phyloP scores from a whole-genome alignment of 1,140 invertebrate species.

The Nymphalis io region DNA sequence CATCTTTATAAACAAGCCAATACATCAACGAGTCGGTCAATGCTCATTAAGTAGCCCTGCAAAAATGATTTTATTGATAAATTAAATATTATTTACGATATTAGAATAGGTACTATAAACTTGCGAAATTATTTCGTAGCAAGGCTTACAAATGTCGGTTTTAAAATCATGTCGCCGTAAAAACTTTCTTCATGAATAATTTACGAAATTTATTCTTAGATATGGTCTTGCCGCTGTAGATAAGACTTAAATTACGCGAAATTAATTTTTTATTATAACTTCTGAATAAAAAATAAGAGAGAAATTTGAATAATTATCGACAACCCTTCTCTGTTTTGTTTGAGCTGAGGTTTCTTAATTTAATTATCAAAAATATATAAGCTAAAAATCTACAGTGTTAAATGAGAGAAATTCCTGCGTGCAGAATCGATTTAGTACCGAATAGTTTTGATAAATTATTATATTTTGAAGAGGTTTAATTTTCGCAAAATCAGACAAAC shows the following conservation, averaged over 20 bases:
- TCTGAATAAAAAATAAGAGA: constrained; percentile 62
- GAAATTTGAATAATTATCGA: constrained; percentile 66
- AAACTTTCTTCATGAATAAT: constrained; percentile 80
- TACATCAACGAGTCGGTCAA: no score
- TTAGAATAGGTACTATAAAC: constrained; percentile 34
- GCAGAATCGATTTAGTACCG: no score
- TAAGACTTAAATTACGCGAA: constrained; percentile 74
- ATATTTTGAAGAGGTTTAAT: no score
- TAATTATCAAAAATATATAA: constrained; percentile 1
- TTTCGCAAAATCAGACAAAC: no score
- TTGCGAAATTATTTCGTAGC: constrained; percentile 33
- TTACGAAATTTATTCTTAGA: constrained; percentile 75
- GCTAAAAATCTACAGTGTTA: no score
- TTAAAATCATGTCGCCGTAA: constrained; percentile 77
- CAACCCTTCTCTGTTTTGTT: constrained; percentile 46
- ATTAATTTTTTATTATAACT: constrained; percentile 70
- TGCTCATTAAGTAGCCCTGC: no score
- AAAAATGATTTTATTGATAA: not conserved
- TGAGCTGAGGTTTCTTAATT: constrained; percentile 34
- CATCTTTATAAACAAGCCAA: no score
- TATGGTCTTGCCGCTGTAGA: constrained; percentile 71
- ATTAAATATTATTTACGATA: constrained; percentile 4
- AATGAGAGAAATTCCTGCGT: no score
- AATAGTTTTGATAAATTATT: no score
- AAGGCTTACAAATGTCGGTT: constrained; percentile 74